Percentiles rank a stretch among this genome's conserved stretches.
Conservation (phyloP, 2,888 invertebrate species). For the Pachycephus smyrnensis region DNA sequence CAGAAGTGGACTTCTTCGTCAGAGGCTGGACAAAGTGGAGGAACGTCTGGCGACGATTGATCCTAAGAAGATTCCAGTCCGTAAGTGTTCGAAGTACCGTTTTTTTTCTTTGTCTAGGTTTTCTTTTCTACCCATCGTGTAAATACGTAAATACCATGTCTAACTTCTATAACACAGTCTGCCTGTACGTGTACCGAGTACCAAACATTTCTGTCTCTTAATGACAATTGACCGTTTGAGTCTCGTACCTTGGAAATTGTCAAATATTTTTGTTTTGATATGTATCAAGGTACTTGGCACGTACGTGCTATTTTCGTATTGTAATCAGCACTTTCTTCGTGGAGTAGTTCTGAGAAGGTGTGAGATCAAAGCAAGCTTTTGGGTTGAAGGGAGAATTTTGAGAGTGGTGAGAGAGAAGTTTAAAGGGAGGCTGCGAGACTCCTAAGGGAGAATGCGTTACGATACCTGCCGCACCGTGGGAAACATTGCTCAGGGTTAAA, state of each 20-base stretch:
- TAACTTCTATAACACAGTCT: neutral
- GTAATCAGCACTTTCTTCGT: neutral
- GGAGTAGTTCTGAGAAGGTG: neutral
- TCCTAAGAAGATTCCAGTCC: conserved; percentile 92
- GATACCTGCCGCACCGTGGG: conserved; percentile 58
- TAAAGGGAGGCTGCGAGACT: neutral
- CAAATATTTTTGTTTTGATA: neutral
- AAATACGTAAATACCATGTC: neutral
- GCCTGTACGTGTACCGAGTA: neutral
- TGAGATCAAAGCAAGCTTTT: neutral
- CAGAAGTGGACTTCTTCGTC: conserved; percentile 78
- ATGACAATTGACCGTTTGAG: neutral
- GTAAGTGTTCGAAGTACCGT: conserved; percentile 74
- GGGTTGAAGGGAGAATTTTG: neutral
- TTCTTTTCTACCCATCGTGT: neutral
- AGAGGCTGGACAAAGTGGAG: conserved; percentile 78
- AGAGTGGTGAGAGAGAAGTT: neutral
- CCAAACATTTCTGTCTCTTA: neutral
- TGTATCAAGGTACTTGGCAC: neutral
- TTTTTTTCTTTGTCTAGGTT: neutral
- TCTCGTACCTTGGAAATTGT: neutral
- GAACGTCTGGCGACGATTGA: conserved; percentile 80
- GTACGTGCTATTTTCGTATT: neutral
- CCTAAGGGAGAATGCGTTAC: neutral
- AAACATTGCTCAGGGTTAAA: conserved; percentile 47